phyloP scores from a whole-genome alignment of 2,888 invertebrate genomes.

The Caenorhabditis panamensis region DNA sequence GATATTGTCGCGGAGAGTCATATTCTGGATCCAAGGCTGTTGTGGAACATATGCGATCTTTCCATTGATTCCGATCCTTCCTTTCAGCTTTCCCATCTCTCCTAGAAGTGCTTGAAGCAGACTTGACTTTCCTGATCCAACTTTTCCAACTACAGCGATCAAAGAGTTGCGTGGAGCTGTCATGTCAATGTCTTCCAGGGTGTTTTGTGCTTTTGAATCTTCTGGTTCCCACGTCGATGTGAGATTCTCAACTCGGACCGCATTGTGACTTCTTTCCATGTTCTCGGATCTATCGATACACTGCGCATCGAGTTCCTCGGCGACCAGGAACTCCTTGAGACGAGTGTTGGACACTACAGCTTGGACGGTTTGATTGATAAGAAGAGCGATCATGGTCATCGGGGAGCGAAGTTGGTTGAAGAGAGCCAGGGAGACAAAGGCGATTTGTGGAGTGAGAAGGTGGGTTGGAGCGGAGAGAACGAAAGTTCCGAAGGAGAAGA shows the following conservation, averaged over 20 bases:
- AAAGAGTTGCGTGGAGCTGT: conserved; percentile 51
- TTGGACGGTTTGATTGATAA: conserved; percentile 79
- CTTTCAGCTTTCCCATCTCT: conserved; percentile 85
- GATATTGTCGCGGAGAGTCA: conserved; percentile 92
- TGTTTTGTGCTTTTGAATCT: conserved; percentile 80
- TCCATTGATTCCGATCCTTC: conserved; percentile 82
- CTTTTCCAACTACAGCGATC: conserved; percentile 65
- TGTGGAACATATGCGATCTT: conserved; percentile 91
- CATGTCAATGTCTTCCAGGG: conserved; percentile 84
- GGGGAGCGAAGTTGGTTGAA: conserved; percentile 88
- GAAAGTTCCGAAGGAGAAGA: conserved; percentile 77
- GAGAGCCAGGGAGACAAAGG: conserved; percentile 96
- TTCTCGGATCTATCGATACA: conserved; percentile 54
- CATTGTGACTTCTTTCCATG: background rate
- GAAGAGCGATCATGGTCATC: conserved; percentile 83
- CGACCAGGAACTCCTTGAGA: conserved; percentile 75
- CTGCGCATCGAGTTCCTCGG: conserved; percentile 83
- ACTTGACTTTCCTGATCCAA: conserved; percentile 71
- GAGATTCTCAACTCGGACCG: conserved; percentile 60
- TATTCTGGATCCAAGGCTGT: conserved; percentile 98
- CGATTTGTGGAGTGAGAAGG: conserved; percentile 83
- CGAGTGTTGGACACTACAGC: conserved; percentile 77
- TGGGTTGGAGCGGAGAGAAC: conserved; percentile 71
- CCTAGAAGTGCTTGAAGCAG: conserved; percentile 68
- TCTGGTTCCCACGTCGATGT: conserved; percentile 63